Evolutionary conservation across 2,797 vertebrate genomes (phyloP).

Genomic region (Phataginus tetradactyla): DNA sequence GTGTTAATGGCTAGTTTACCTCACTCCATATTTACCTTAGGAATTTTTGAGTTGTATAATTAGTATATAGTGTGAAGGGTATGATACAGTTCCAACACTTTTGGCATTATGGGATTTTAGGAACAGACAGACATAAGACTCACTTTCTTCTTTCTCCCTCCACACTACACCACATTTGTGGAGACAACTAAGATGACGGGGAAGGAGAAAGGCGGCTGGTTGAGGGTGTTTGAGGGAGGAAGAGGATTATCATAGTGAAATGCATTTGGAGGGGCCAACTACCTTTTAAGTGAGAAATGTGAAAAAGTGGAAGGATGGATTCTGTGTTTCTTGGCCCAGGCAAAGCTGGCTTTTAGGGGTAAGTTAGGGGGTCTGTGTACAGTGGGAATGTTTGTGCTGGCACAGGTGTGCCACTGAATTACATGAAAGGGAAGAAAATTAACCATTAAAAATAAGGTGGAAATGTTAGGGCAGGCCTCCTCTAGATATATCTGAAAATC

Average conservation of each 20-base stretch:
- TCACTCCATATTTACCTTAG: not conserved
- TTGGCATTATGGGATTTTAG: not conserved
- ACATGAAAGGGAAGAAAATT: not conserved
- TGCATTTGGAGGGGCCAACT: not conserved
- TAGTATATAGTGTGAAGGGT: not conserved
- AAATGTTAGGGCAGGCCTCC: not conserved
- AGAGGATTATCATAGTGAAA: not conserved
- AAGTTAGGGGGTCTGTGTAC: not conserved
- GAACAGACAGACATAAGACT: not conserved
- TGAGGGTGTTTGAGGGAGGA: not conserved
- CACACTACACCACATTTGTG: not conserved
- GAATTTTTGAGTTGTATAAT: not conserved
- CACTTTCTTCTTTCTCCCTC: not conserved
- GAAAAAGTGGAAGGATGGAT: not conserved
- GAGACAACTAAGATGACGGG: not conserved
- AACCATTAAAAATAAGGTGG: not conserved
- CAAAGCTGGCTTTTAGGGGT: not conserved
- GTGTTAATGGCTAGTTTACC: not conserved
- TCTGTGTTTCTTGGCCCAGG: not conserved
- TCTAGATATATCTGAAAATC: not conserved
- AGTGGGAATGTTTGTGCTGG: conserved; percentile 16
- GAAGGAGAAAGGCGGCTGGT: not conserved
- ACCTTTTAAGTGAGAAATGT: not conserved
- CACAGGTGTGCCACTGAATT: not conserved
- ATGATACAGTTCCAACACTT: rapidly evolving